Evolutionary conservation across 1,140 invertebrate genomes (phyloP), one percentile per base, ranked within the genome.

Genomic region (Mya arenaria): DNA sequence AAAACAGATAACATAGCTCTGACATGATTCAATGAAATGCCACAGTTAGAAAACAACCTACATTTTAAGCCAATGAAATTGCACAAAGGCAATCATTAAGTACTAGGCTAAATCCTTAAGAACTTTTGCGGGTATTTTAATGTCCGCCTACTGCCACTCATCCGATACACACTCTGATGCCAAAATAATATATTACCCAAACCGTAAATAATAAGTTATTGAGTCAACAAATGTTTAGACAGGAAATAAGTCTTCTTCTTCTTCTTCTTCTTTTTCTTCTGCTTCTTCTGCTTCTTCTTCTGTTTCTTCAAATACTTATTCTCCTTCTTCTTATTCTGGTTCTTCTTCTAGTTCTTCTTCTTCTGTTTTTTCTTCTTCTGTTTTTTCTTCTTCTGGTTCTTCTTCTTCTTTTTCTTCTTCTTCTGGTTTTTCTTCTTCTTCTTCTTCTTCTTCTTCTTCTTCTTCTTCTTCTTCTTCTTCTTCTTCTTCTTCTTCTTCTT

Each of bases 261-360:
- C 68, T 73, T 0, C 68, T 80, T 4, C 66, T 80, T 52, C 55
- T 80, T 0, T 44, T 72, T 0, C 48, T 73, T 1, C 66, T 73
- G 55, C 78, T 73, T 1, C 44, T 80, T n/a, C 68, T 73, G 41
- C 78, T 73, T 69, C 68, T 73, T 41, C 66, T 56, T 2, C 78
- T 71, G n/a, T 48, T 73, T 34, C 78, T 73, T 41, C 78, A 55
- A 58, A 65, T 55, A 52, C 66, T 73, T 56, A 30, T 65, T 6
- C 62, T 62, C 39, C 72, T 75, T 32, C 72, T 36, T 62, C 72
- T 36, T 36, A 52, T 75, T 62, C 72, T 63, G 39, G 39, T 55
- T 3, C 63, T 52, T 3, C 63, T 78, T 23, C 62, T 78, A 44
- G 60, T 80, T 30, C 77, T 72, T 28, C 44, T 72, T 15, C 77